Conservation (phyloP, 2,888 invertebrate species). For the Tupiocoris notatus region DNA sequence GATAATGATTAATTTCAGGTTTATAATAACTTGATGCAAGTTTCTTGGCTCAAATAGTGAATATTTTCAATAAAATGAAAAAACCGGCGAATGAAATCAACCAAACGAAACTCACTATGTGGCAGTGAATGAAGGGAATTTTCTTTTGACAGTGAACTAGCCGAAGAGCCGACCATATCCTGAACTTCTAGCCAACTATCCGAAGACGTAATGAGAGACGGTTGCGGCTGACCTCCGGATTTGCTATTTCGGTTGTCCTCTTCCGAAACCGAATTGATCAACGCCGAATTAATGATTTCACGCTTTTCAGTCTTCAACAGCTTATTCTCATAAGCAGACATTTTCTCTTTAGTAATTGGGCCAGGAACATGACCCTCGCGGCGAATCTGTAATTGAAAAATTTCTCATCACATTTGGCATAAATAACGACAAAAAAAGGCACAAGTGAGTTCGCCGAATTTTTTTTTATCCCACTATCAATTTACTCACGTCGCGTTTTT, state of each 20-base stretch:
- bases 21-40: too few relatives aligned
- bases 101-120: not conserved
- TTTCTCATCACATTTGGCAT: too few relatives aligned
- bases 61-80: too few relatives aligned
- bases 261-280: conserved; percentile 24
- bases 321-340: conserved; percentile 54
- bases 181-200: conserved; percentile 9
- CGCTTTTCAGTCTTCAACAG: conserved; percentile 24
- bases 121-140: conserved; percentile 1
- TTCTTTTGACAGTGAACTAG: conserved; percentile 11
- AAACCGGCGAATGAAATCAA: too few relatives aligned
- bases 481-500: conserved; percentile 32
- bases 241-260: conserved; percentile 15
- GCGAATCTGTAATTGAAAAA: conserved; percentile 27
- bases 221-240: not conserved
- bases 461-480: not conserved
- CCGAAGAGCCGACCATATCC: not conserved
- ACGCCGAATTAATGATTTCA: conserved; percentile 22
- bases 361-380: conserved; percentile 58
- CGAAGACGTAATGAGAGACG: not conserved
- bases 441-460: too few relatives aligned
- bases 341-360: conserved; percentile 62
- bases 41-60: too few relatives aligned
- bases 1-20: too few relatives aligned
- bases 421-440: too few relatives aligned